A percentile compares a stretch with the other conserved stretches of the same genome.
Conservation (phyloP, 2,888 invertebrate species). For the Euspilapteryx auroguttella region DNA sequence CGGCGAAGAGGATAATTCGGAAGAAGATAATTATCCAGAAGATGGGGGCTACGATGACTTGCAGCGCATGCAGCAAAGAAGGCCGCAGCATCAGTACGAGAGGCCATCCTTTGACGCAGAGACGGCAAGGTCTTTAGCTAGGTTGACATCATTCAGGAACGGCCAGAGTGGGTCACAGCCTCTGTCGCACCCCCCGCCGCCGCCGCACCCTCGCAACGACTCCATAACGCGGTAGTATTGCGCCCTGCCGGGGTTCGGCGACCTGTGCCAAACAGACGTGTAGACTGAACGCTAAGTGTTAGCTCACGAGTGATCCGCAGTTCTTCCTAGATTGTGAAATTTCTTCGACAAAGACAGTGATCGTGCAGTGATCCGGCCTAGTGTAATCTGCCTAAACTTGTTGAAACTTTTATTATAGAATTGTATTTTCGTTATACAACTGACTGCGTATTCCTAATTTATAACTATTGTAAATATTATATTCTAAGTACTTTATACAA, state of each 20-base stretch:
- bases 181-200: slow-evolving; percentile 36
- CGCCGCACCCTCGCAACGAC: slow-evolving; percentile 39
- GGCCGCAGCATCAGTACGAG: slow-evolving; percentile 48
- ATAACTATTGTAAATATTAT: too few relatives aligned
- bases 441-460: too few relatives aligned
- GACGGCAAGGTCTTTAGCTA: slow-evolving; percentile 30
- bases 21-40: slow-evolving; percentile 42
- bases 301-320: too few relatives aligned
- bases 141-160: slow-evolving; percentile 44
- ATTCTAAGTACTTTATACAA: too few relatives aligned
- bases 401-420: too few relatives aligned
- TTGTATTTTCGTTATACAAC: too few relatives aligned
- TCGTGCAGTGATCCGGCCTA: too few relatives aligned
- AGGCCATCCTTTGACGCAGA: slow-evolving; percentile 51
- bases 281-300: too few relatives aligned
- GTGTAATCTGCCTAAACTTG: too few relatives aligned
- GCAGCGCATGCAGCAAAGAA: slow-evolving; percentile 40
- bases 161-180: slow-evolving; percentile 28
- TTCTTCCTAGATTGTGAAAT: slow-evolving; percentile 23
- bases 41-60: slow-evolving; percentile 46
- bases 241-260: slow-evolving; percentile 56
- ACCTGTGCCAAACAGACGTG: slow-evolving; percentile 59
- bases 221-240: slow-evolving; percentile 56
- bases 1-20: slow-evolving; percentile 42
- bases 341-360: slow-evolving; percentile 6